Evolutionary conservation across 2,888 invertebrate genomes (phyloP).

Genomic region (Erebia epiphron): DNA sequence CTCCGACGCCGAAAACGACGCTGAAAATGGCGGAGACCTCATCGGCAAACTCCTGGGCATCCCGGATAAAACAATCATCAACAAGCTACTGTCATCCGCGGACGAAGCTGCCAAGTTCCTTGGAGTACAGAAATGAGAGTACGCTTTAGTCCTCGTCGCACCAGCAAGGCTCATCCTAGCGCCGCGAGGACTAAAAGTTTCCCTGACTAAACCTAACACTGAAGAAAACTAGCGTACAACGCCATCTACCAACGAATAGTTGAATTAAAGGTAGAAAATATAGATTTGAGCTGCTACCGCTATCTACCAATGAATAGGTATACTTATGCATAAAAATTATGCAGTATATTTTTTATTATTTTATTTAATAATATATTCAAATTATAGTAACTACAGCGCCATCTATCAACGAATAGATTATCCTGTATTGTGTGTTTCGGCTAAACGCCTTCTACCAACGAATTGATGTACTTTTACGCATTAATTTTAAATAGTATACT

Average conservation of each 20-base stretch:
- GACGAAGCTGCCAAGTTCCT: constrained; percentile 94
- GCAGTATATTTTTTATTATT: background rate
- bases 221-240: constrained; percentile 50
- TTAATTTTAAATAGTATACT: constrained; percentile 27
- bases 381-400: constrained; percentile 11
- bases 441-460: constrained; percentile 48
- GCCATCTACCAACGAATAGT: constrained; percentile 65
- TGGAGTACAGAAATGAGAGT: constrained; percentile 89
- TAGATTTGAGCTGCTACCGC: constrained; percentile 10
- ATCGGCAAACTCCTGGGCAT: constrained; percentile 96
- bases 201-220: constrained; percentile 49
- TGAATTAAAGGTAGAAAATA: constrained; percentile 25
- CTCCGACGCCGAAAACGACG: constrained; percentile 76
- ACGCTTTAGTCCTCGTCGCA: constrained; percentile 79
- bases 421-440: constrained; percentile 2
- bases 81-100: constrained; percentile 90
- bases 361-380: background rate
- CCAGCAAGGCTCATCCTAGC: constrained; percentile 75
- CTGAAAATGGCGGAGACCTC: constrained; percentile 87
- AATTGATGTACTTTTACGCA: constrained; percentile 48
- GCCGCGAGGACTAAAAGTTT: constrained; percentile 73
- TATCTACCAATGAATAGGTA: constrained; percentile 17
- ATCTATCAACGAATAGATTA: constrained; percentile 19
- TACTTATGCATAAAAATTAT: background rate
- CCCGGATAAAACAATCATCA: constrained; percentile 92